These are phyloP conservation scores for Glareola pratincola DNA, from an alignment of 2,113 vertebrate genomes.

Conservation along the genomic window DNA sequence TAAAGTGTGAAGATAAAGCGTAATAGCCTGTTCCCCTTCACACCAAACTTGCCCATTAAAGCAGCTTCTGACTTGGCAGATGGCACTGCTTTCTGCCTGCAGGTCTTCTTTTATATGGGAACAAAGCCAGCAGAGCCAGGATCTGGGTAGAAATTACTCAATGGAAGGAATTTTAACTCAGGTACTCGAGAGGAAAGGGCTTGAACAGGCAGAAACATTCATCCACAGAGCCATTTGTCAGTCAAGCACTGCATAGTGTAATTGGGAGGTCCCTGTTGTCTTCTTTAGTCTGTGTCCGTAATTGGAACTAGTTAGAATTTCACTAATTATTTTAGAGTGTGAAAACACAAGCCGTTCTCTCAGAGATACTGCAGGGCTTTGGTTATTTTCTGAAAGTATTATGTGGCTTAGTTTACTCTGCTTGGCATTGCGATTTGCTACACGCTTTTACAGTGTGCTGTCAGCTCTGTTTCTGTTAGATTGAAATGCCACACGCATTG, in stretches of 20 bases:
- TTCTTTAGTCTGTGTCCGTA: background rate
- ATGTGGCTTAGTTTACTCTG: constrained; percentile 4
- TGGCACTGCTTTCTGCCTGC: constrained; percentile 39
- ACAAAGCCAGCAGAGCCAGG: constrained; percentile 32
- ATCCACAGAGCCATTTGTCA: background rate
- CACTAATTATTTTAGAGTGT: constrained; percentile 6
- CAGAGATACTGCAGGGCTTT: background rate
- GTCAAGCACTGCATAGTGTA: background rate
- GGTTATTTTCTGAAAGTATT: constrained; percentile 9
- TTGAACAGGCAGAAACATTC: constrained; percentile 13
- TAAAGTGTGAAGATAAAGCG: background rate
- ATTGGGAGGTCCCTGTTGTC: background rate
- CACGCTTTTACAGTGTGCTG: background rate
- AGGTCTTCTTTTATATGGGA: constrained; percentile 38
- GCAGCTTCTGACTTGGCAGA: constrained; percentile 48
- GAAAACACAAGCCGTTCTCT: background rate
- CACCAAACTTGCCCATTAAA: constrained; percentile 19
- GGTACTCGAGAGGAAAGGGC: constrained; percentile 26
- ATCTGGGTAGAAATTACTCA: constrained; percentile 39
- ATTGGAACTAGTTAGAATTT: background rate
- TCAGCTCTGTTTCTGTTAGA: constrained; percentile 44
- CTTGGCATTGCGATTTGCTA: constrained; percentile 16
- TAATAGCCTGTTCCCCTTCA: background rate
- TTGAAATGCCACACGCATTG: constrained; percentile 41
- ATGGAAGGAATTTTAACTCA: constrained; percentile 45